These are phyloP conservation scores for Rhizomys pruinosus DNA, from an alignment of 2,113 vertebrate species.

Conservation along the genomic window DNA sequence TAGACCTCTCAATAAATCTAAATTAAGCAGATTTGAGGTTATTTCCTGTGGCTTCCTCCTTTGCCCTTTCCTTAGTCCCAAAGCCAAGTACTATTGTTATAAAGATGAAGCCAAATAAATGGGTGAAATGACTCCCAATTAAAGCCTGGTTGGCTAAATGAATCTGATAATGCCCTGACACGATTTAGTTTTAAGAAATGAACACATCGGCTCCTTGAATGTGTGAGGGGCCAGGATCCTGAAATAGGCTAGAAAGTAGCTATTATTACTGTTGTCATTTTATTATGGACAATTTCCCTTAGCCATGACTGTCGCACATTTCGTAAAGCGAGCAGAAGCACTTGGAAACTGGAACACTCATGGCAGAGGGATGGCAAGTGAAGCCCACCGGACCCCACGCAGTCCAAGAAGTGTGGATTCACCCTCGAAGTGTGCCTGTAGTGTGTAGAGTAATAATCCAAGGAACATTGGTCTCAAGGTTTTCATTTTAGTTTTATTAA, in stretches of 20 bases:
- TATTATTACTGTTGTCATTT: neutral
- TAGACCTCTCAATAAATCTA: conserved; percentile 35
- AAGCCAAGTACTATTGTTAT: conserved; percentile 8
- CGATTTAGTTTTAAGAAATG: neutral
- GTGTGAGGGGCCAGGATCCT: neutral
- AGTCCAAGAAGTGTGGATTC: too few relatives aligned
- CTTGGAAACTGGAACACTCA: neutral
- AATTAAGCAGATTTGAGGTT: conserved; percentile 43
- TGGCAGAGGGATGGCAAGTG: rapidly evolving
- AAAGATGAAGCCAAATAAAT: conserved; percentile 13
- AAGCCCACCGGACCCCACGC: too few relatives aligned
- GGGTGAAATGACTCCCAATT: neutral
- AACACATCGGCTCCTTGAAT: neutral
- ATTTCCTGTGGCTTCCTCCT: conserved; percentile 49
- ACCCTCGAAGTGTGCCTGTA: neutral
- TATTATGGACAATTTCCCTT: neutral
- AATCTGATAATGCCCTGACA: neutral
- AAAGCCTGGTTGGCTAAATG: neutral
- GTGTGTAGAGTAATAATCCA: neutral
- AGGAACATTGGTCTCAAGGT: neutral
- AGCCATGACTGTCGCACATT: neutral
- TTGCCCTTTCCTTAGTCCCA: conserved; percentile 36
- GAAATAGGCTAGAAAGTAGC: neutral
- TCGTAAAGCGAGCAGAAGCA: neutral
- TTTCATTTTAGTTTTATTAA: neutral